Percentiles rank a stretch among this genome's conserved stretches.
Evolutionary conservation across 1,140 invertebrate genomes (phyloP).

Genomic region (Drosophila asahinai): DNA sequence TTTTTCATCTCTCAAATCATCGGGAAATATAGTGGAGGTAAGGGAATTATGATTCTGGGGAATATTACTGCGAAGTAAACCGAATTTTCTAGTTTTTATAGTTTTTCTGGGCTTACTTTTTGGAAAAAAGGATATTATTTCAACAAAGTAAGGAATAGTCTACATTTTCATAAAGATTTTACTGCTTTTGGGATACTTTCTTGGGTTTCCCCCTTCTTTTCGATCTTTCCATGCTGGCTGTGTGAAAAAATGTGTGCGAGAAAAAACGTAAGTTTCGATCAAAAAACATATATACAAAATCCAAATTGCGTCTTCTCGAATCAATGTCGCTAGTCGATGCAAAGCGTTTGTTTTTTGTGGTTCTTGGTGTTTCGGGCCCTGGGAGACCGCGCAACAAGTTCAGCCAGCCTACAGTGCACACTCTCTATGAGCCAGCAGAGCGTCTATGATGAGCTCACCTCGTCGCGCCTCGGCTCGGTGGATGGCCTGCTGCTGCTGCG

Average conservation of each 20-base stretch:
- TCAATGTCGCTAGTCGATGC: constrained; percentile 34
- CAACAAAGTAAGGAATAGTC: neutral
- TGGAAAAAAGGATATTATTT: too few relatives aligned
- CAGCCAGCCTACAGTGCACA: constrained; percentile 33
- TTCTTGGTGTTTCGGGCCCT: neutral
- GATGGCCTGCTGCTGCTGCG: constrained; percentile 76
- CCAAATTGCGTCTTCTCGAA: constrained; percentile 43
- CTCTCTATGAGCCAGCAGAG: constrained; percentile 17
- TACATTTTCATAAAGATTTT: neutral
- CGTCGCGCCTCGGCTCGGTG: constrained; percentile 72
- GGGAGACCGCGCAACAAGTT: constrained; percentile 43
- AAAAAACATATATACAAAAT: constrained; percentile 17
- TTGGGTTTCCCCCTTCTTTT: neutral
- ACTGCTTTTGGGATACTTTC: neutral
- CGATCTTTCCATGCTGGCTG: neutral
- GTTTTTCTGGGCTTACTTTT: neutral
- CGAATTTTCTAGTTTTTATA: neutral
- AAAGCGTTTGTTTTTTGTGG: constrained; percentile 13
- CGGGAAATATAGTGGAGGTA: neutral
- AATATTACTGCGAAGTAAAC: neutral
- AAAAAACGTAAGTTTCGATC: constrained; percentile 2
- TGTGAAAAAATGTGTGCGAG: constrained; percentile 4
- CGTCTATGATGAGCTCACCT: constrained; percentile 57
- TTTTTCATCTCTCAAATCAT: neutral
- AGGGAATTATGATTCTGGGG: neutral